These are phyloP conservation scores for Pseudorhombus dupliciocellatus DNA, from an alignment of 2,113 vertebrate species.

Conservation along the genomic window DNA sequence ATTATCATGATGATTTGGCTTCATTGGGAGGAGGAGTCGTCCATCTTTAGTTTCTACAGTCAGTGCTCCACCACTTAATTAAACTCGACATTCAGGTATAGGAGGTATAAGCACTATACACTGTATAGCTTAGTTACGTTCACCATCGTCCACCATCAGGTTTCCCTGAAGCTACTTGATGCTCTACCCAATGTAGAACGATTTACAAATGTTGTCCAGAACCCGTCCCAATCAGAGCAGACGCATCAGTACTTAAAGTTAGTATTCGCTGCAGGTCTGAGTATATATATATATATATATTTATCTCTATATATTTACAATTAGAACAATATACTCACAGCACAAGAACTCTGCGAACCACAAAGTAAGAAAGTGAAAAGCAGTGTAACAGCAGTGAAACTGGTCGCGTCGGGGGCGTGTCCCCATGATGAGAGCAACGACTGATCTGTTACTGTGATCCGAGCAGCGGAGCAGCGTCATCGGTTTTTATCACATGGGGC, in stretches of 20 bases:
- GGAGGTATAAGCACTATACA: slow-evolving; percentile 46
- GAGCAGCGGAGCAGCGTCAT: slow-evolving; percentile 33
- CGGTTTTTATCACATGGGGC: slow-evolving; percentile 1
- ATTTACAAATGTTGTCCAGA: not conserved
- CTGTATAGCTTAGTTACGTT: slow-evolving; percentile 34
- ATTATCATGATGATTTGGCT: not conserved
- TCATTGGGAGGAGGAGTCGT: not conserved
- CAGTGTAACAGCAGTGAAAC: slow-evolving; percentile 25
- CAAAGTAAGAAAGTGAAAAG: slow-evolving; percentile 25
- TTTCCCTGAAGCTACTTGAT: not conserved
- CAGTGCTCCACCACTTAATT: not conserved
- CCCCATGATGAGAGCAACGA: not conserved
- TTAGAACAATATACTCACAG: slow-evolving; percentile 36
- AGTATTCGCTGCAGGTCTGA: not conserved
- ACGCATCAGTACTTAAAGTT: too few relatives aligned
- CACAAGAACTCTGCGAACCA: slow-evolving; percentile 13
- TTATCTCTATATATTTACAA: slow-evolving; percentile 62
- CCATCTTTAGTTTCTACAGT: slow-evolving; percentile 1
- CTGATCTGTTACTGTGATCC: not conserved
- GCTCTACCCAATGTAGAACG: not conserved
- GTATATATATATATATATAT: not conserved
- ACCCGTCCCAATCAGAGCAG: too few relatives aligned
- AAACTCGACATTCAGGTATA: not conserved
- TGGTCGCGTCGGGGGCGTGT: not conserved
- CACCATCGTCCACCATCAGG: not conserved